Evolutionary conservation across 2,888 invertebrate genomes (phyloP).

Genomic region (Gonocerus acuteangulatus): DNA sequence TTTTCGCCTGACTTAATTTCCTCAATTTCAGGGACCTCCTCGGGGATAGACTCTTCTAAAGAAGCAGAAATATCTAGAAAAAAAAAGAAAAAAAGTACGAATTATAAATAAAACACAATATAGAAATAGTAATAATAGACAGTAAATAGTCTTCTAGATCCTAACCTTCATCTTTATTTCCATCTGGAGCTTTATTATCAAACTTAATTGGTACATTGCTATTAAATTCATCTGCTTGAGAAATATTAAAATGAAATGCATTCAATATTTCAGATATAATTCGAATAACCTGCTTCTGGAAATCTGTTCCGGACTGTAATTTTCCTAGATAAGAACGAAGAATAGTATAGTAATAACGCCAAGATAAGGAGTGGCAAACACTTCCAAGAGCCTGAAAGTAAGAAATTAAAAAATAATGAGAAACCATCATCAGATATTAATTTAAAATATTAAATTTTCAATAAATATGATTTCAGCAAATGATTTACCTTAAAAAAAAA

Average conservation of each 20-base stretch:
- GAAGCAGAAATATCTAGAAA: background rate
- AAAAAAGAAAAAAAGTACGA: too few species aligned
- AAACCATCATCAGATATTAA: too few species aligned
- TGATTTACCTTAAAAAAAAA: background rate
- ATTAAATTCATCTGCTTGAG: constrained; percentile 48
- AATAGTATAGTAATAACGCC: constrained; percentile 80
- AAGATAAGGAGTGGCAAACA: constrained; percentile 70
- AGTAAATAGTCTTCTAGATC: too few species aligned
- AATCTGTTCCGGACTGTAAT: constrained; percentile 61
- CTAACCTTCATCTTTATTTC: background rate
- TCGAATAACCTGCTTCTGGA: constrained; percentile 75
- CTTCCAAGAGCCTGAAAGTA: constrained; percentile 54
- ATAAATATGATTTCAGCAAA: too few species aligned
- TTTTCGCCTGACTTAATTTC: constrained; percentile 14
- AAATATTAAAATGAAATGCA: constrained; percentile 85
- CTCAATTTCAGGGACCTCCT: background rate
- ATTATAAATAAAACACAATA: background rate
- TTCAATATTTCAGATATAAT: constrained; percentile 73
- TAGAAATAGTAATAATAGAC: background rate
- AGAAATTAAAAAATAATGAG: constrained; percentile 26
- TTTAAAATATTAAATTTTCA: too few species aligned
- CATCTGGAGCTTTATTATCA: constrained; percentile 6
- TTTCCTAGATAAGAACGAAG: constrained; percentile 72
- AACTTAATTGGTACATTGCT: background rate
- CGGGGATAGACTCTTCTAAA: background rate